Evolutionary conservation across 37 sponge, comb jelly and placozoan genomes (phyloP).

Genomic region (Dysidea cf. avara): DNA sequence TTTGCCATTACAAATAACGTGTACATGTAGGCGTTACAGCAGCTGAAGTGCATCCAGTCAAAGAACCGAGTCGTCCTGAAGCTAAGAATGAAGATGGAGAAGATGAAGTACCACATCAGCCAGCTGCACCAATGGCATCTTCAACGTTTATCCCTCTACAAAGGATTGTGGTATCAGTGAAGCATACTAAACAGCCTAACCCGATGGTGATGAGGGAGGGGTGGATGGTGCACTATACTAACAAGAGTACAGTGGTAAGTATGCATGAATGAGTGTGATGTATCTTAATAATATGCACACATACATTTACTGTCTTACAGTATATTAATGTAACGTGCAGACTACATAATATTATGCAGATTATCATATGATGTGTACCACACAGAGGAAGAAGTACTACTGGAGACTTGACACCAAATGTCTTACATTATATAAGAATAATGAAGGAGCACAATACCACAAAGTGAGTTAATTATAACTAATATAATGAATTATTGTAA

Average conservation of each 20-base stretch:
- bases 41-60: not conserved
- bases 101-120: not conserved
- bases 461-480: constrained; percentile 1
- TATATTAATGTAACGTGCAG: no score
- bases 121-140: not conserved
- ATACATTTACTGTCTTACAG: no score
- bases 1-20: no score
- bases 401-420: constrained; percentile 84
- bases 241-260: constrained; percentile 66
- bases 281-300: no score
- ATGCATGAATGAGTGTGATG: not conserved
- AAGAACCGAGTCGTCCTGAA: not conserved
- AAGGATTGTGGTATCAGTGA: constrained; percentile 65
- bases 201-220: constrained; percentile 78
- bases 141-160: constrained; percentile 28
- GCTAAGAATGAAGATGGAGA: not conserved
- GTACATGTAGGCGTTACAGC: no score
- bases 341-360: no score
- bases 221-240: constrained; percentile 89
- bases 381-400: constrained; percentile 77
- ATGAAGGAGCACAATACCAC: constrained; percentile 44
- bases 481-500: not conserved
- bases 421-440: constrained; percentile 65
- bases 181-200: constrained; percentile 52
- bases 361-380: no score